These are phyloP conservation scores for Plemyria rubiginata DNA, from an alignment of 2,888 invertebrate genomes.

Conservation along the genomic window DNA sequence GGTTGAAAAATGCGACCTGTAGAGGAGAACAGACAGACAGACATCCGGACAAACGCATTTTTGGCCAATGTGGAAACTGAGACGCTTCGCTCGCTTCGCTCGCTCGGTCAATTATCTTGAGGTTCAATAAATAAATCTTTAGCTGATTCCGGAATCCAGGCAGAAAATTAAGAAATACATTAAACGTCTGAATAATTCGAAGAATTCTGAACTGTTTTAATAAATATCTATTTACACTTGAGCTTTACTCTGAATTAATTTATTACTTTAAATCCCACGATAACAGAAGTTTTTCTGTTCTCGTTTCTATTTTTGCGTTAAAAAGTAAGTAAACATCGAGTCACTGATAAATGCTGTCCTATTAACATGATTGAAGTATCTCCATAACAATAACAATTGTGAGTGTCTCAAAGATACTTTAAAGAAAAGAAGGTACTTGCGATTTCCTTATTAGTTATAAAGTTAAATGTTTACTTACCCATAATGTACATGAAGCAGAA, in stretches of 20 bases:
- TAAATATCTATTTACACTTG: slow-evolving; percentile 22
- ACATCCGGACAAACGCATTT: no score
- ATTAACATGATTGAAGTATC: slow-evolving; percentile 31
- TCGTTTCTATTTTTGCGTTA: slow-evolving; percentile 24
- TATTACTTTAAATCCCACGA: slow-evolving; percentile 18
- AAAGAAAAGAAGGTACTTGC: slow-evolving; percentile 10
- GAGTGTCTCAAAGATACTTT: slow-evolving; percentile 10
- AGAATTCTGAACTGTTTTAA: no score
- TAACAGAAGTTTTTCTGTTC: slow-evolving; percentile 23
- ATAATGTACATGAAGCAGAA: slow-evolving; percentile 8
- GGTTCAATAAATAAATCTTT: no score
- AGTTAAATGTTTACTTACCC: slow-evolving; percentile 10
- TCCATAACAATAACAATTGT: slow-evolving; percentile 20
- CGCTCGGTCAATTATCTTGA: no score
- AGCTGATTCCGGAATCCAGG: no score
- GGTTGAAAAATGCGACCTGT: no score
- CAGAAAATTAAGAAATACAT: no score
- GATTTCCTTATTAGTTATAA: slow-evolving; percentile 18
- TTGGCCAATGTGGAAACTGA: no score
- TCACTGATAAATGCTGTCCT: slow-evolving; percentile 40
- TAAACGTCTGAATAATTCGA: no score
- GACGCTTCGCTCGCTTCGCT: no score
- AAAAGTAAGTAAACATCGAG: slow-evolving; percentile 27
- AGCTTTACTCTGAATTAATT: slow-evolving; percentile 29
- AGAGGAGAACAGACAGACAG: no score